phyloP scores from a whole-genome alignment of 2,797 vertebrate genomes.

The Spinibarbus caldwelli region DNA sequence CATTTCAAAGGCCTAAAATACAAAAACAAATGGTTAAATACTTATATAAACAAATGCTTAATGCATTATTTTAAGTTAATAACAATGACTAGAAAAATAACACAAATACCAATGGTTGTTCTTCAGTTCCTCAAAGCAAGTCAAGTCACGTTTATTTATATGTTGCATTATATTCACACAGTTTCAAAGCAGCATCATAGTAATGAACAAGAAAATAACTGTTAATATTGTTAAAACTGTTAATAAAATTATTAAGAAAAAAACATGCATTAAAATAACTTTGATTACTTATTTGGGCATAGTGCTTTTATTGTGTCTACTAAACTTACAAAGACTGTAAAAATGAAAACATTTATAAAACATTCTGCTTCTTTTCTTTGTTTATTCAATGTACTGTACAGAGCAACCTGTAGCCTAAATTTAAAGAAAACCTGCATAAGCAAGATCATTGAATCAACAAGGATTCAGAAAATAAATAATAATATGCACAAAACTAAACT shows the following conservation, averaged over 20 bases:
- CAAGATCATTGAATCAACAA: neutral
- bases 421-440: neutral
- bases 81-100: neutral
- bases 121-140: neutral
- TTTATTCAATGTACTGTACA: neutral
- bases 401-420: neutral
- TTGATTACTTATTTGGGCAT: neutral
- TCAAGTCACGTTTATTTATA: neutral
- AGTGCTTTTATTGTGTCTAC: neutral
- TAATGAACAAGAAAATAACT: neutral
- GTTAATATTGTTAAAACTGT: neutral
- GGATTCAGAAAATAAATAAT: neutral
- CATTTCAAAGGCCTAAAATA: slow-evolving; percentile 20
- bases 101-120: neutral
- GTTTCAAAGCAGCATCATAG: neutral
- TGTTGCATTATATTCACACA: neutral
- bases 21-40: neutral
- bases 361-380: neutral
- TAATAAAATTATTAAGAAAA: neutral
- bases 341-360: neutral
- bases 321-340: neutral
- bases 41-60: neutral
- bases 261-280: neutral
- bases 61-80: neutral
- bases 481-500: neutral